phyloP scores from a whole-genome alignment of 2,797 vertebrate genomes.

The Micromesistius poutassou region DNA sequence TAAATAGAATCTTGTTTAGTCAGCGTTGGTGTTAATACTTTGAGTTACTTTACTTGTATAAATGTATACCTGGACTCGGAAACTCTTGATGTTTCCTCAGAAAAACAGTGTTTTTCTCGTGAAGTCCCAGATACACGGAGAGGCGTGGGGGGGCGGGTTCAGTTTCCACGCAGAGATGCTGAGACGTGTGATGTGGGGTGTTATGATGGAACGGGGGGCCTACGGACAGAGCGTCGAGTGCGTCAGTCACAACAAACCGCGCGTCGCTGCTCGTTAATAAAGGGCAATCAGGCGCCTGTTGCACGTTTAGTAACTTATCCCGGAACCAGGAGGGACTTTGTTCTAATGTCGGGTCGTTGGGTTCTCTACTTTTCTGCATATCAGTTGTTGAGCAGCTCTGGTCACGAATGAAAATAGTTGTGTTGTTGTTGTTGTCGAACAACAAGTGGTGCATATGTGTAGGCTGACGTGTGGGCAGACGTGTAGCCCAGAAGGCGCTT shows the following conservation, averaged over 20 bases:
- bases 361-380: too few species aligned
- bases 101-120: conserved; percentile 23
- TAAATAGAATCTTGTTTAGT: too few species aligned
- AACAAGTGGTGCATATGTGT: conserved; percentile 44
- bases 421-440: not conserved
- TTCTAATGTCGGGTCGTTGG: not conserved
- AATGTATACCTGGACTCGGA: too few species aligned
- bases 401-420: too few species aligned
- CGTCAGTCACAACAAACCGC: not conserved
- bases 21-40: too few species aligned
- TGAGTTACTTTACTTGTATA: too few species aligned
- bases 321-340: too few species aligned
- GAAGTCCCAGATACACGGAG: conserved; percentile 33
- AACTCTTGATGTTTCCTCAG: not conserved
- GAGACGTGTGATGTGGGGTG: conserved; percentile 32
- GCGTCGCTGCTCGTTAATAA: not conserved
- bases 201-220: conserved; percentile 63
- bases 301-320: too few species aligned
- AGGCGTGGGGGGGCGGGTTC: conserved; percentile 44
- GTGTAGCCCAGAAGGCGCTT: conserved; percentile 27
- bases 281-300: not conserved
- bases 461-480: conserved; percentile 56
- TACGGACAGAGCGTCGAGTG: conserved; percentile 33
- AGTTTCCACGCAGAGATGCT: conserved; percentile 48
- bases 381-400: too few species aligned